Base-by-base conservation (phyloP, 2,888 invertebrate species). In the Papilio demoleus region DNA sequence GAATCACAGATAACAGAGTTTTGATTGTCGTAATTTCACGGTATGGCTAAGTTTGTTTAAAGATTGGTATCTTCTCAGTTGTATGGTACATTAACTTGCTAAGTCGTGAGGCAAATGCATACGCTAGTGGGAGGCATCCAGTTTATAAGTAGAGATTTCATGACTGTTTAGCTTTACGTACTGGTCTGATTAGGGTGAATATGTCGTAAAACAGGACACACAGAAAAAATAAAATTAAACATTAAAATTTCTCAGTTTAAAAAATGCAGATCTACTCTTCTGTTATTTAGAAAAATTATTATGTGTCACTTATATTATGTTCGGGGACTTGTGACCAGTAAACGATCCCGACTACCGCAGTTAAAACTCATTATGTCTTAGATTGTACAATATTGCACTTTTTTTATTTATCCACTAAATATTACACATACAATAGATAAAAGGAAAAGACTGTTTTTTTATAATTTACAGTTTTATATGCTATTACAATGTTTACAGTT, bases 121-220 rank as follows among this genome's bases (percentile, higher is more conserved):
- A 58, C 58, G 58, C 36, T 14, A 58, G 24, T 22, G 34, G 50
- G 22, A 22, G 64, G 53, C 31, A 27, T 56, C 31, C 9, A 8
- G 19, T 56, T 59, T 65, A 65, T 65, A 27, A 58, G 40, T 58
- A 14, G 19, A 65, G 19, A 65, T 42, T 65, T 65, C n/a, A 65
- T 56, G 27, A 17, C 11, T 19, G 65, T 50, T 56, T 56, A 50
- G 27, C 14, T 50, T 64, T 40, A 22, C 24, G 19, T 19, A 17
- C 36, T 19, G 19, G 22, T 22, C 45, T 11, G 12, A 45, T 17
- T 45, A 62, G 40, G 27, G 42, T 42, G 14, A 45, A 19, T 9
- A 45, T 19, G 4, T 6, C 42, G 14, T 14, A 31, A 2, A 45
- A 45, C 19, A 45, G 42, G 19, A 45, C 42, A 3, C 19, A 17